Conservation (phyloP, 2,888 invertebrate species). For the Sarcophaga caerulescens region DNA sequence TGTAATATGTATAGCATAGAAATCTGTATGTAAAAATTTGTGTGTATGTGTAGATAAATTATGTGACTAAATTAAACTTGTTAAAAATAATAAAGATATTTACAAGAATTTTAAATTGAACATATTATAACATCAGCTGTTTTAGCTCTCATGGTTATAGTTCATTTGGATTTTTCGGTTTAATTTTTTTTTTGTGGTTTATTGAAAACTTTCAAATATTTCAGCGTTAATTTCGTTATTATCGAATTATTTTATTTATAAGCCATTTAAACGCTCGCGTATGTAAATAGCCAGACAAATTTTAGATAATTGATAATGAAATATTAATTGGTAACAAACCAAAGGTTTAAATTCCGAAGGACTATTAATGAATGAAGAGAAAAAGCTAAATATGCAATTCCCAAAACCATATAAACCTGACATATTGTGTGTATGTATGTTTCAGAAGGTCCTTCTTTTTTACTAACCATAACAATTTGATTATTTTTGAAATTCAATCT, state of each 20-base stretch:
- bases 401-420: no score
- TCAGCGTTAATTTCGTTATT: neutral
- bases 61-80: neutral
- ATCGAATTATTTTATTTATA: neutral
- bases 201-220: neutral
- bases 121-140: slow-evolving; percentile 41
- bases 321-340: no score
- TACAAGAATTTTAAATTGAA: slow-evolving; percentile 25
- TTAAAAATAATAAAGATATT: slow-evolving; percentile 57
- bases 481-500: no score
- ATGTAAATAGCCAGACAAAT: neutral
- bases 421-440: no score
- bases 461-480: no score
- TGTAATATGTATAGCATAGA: slow-evolving; percentile 8
- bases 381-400: no score
- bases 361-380: no score
- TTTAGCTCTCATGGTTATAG: slow-evolving; percentile 27
- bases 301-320: no score
- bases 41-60: neutral
- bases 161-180: neutral
- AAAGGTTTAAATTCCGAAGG: no score
- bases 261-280: neutral
- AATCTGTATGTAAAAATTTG: neutral
- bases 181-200: slow-evolving; percentile 4
- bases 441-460: no score